These are phyloP conservation scores for Ichneumon xanthorius DNA, from an alignment of 2,888 invertebrate genomes.

Conservation along the genomic window DNA sequence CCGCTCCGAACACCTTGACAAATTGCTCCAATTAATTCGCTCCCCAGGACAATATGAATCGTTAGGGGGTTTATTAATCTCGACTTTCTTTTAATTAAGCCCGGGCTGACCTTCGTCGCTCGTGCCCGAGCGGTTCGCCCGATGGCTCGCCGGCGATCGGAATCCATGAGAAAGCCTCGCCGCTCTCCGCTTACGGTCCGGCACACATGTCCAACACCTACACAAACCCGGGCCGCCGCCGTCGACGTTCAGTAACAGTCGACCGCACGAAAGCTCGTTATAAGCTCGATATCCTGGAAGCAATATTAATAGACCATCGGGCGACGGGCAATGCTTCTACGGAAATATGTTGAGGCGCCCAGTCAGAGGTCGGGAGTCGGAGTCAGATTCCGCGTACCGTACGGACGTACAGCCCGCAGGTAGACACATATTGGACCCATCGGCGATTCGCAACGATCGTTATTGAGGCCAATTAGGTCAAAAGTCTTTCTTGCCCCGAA, in stretches of 20 bases:
- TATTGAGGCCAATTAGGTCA: slow-evolving; percentile 34
- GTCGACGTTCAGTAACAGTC: slow-evolving; percentile 45
- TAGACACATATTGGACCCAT: slow-evolving; percentile 9
- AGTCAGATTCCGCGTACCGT: slow-evolving; percentile 7
- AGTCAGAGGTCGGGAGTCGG: slow-evolving; percentile 11
- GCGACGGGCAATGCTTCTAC: slow-evolving; percentile 23
- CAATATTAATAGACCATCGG: slow-evolving; percentile 41
- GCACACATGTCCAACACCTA: slow-evolving; percentile 21
- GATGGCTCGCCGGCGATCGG: slow-evolving; percentile 12
- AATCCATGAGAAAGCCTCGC: slow-evolving; percentile 57
- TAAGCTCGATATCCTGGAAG: slow-evolving; percentile 50
- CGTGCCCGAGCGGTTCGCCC: slow-evolving; percentile 34
- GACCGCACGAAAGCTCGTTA: slow-evolving; percentile 50
- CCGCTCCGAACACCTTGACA: slow-evolving; percentile 75
- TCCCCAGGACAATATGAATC: slow-evolving; percentile 78
- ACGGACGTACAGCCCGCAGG: not conserved
- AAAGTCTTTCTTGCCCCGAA: slow-evolving; percentile 2
- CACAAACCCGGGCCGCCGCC: not conserved
- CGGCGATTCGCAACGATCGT: slow-evolving; percentile 17
- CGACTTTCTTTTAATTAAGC: slow-evolving; percentile 80
- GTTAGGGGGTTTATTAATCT: slow-evolving; percentile 81
- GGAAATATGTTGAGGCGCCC: slow-evolving; percentile 20
- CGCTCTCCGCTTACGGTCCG: slow-evolving; percentile 30
- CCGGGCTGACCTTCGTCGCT: slow-evolving; percentile 76
- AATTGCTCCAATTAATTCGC: slow-evolving; percentile 80